phyloP scores from a whole-genome alignment of 2,888 invertebrate species.

The Tetragonula carbonaria region DNA sequence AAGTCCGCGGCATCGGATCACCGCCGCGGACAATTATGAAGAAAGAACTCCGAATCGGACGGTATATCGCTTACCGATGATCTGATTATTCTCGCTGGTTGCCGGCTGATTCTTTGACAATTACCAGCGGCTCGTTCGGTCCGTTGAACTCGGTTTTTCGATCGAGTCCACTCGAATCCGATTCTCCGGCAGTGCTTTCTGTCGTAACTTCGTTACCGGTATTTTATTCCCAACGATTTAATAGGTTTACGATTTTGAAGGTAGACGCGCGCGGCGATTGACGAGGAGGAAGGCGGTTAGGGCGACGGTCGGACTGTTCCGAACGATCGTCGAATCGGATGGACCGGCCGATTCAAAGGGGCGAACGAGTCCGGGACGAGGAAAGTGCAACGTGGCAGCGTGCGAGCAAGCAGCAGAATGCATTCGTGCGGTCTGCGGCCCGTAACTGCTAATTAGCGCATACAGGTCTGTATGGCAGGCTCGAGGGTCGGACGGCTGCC shows the following conservation, averaged over 20 bases:
- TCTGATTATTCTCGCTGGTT: constrained; percentile 73
- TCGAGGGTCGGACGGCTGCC: constrained; percentile 68
- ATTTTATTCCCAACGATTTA: constrained; percentile 12
- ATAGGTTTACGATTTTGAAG: neutral
- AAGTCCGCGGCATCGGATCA: neutral
- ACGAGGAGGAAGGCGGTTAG: neutral
- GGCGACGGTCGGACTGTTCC: neutral
- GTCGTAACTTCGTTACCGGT: constrained; percentile 26
- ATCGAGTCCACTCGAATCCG: constrained; percentile 39
- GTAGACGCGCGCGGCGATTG: neutral
- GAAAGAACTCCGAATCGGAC: constrained; percentile 1
- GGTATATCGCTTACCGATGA: constrained; percentile 49
- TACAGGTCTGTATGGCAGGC: constrained; percentile 68
- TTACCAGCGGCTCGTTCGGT: constrained; percentile 24
- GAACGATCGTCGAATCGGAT: constrained; percentile 18
- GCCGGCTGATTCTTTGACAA: constrained; percentile 60
- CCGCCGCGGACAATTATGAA: neutral
- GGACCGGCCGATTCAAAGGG: constrained; percentile 33
- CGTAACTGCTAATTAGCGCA: constrained; percentile 82
- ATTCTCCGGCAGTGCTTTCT: constrained; percentile 33
- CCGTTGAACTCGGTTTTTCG: constrained; percentile 34
- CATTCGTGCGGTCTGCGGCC: constrained; percentile 70
- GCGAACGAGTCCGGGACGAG: constrained; percentile 55
- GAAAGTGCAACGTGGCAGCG: constrained; percentile 64
- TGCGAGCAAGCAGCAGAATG: constrained; percentile 67